Percentiles rank a stretch among this genome's conserved stretches.
phyloP scores from a whole-genome alignment of 2,113 vertebrate genomes.

The Dromiciops gliroides region DNA sequence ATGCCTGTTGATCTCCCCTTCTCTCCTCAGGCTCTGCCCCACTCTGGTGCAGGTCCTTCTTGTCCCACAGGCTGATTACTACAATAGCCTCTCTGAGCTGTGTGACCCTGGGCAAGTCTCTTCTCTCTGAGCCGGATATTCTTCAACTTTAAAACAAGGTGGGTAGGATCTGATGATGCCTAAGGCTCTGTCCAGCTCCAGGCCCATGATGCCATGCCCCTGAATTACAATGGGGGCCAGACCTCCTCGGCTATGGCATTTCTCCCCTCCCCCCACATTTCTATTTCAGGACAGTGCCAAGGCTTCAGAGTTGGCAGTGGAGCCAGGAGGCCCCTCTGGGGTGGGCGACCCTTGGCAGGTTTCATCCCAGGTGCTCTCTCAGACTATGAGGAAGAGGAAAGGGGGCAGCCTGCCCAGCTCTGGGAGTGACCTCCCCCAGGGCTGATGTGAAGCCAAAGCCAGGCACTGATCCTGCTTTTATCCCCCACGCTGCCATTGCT shows the following conservation, averaged over 20 bases:
- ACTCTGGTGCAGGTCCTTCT: no score
- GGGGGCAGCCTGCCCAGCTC: not conserved
- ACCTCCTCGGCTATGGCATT: not conserved
- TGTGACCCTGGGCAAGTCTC: not conserved
- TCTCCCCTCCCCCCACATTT: not conserved
- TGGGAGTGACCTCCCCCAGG: no score
- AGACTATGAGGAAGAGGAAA: not conserved
- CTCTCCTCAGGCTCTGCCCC: no score
- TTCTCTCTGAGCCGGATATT: not conserved
- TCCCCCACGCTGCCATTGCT: rapidly evolving
- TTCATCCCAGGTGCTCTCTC: rapidly evolving
- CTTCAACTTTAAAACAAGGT: not conserved
- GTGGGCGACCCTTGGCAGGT: not conserved
- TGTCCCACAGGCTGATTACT: no score
- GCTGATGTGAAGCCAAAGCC: no score
- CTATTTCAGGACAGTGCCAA: not conserved
- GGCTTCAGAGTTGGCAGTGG: not conserved
- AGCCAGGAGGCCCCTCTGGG: not conserved
- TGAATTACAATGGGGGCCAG: not conserved
- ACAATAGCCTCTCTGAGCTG: not conserved
- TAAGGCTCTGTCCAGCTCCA: no score
- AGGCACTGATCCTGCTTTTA: not conserved
- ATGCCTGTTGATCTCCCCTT: not conserved
- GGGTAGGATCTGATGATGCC: no score
- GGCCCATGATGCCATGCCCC: no score